Conservation (phyloP, 2,797 vertebrate species). For the Remorina albescens region DNA sequence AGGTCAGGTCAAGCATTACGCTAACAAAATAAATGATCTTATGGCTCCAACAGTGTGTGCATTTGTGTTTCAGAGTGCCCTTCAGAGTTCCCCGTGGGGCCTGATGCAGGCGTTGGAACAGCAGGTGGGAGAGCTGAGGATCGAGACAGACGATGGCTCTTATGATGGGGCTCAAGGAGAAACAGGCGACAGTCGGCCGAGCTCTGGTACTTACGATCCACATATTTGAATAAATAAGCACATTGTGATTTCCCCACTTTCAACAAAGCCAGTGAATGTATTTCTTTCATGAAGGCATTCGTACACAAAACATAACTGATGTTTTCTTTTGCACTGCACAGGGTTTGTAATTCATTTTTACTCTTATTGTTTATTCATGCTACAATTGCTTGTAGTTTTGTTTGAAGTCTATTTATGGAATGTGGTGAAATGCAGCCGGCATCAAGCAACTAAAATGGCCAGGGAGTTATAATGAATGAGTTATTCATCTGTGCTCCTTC, state of each 20-base stretch:
- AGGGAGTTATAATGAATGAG: slow-evolving; percentile 19
- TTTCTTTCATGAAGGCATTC: neutral
- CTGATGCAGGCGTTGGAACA: slow-evolving; percentile 90
- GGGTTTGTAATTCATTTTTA: slow-evolving; percentile 28
- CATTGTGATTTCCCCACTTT: slow-evolving; percentile 7
- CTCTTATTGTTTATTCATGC: slow-evolving; percentile 40
- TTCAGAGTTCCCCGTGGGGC: slow-evolving; percentile 83
- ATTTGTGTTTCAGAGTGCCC: slow-evolving; percentile 80
- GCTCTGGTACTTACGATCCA: slow-evolving; percentile 81
- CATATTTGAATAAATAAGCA: slow-evolving; percentile 8
- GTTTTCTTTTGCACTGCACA: slow-evolving; percentile 19
- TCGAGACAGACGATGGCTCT: slow-evolving; percentile 67
- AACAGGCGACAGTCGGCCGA: slow-evolving; percentile 79
- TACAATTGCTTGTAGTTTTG: slow-evolving; percentile 40
- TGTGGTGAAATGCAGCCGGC: neutral
- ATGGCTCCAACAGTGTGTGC: no score
- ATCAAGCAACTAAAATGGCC: slow-evolving; percentile 15
- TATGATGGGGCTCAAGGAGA: slow-evolving; percentile 71
- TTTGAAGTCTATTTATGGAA: slow-evolving; percentile 41
- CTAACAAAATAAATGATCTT: no score
- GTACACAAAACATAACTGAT: neutral
- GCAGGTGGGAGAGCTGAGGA: slow-evolving; percentile 88
- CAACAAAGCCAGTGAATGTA: neutral
- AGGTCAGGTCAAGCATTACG: no score
- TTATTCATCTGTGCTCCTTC: slow-evolving; percentile 1